Conservation (phyloP, 1,140 invertebrate species). For the Drosophila nigromelanica region DNA sequence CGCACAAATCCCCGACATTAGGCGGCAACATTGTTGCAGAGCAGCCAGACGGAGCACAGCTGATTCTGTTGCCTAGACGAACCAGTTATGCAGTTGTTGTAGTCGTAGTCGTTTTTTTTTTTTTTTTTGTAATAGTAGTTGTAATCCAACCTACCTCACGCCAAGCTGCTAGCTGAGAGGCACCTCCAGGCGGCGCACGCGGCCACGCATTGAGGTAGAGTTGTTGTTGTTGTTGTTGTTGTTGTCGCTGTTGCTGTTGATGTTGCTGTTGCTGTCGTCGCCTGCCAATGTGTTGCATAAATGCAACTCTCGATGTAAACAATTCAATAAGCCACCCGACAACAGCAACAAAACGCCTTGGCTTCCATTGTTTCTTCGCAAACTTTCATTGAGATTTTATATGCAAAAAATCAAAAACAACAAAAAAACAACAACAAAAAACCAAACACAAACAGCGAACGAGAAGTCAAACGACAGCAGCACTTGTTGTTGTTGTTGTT, state of each 20-base stretch:
- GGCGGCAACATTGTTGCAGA: slow-evolving; percentile 67
- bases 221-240: slow-evolving; percentile 29
- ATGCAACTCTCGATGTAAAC: slow-evolving; percentile 66
- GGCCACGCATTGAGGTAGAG: slow-evolving; percentile 48
- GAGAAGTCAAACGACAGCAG: slow-evolving; percentile 15
- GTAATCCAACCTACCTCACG: slow-evolving; percentile 73
- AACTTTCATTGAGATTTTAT: slow-evolving; percentile 79
- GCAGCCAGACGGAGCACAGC: slow-evolving; percentile 57
- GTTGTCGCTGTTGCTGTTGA: no score
- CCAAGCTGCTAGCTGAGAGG: slow-evolving; percentile 47
- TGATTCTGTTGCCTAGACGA: slow-evolving; percentile 45
- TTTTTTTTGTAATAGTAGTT: neutral
- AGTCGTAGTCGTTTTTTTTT: neutral
- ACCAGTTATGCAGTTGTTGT: slow-evolving; percentile 40
- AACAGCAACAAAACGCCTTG: slow-evolving; percentile 62
- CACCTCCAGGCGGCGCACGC: slow-evolving; percentile 38
- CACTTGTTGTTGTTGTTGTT: slow-evolving; percentile 4
- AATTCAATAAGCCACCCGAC: slow-evolving; percentile 63
- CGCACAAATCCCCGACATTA: slow-evolving; percentile 41
- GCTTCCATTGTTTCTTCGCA: slow-evolving; percentile 66
- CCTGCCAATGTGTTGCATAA: slow-evolving; percentile 66
- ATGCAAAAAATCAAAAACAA: slow-evolving; percentile 54
- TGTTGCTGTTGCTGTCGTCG: slow-evolving; percentile 26
- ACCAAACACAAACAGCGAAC: slow-evolving; percentile 14
- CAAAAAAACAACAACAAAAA: slow-evolving; percentile 21